Evolutionary conservation across 1,140 invertebrate species (phyloP).

Genomic region (Drosophila carrolli): DNA sequence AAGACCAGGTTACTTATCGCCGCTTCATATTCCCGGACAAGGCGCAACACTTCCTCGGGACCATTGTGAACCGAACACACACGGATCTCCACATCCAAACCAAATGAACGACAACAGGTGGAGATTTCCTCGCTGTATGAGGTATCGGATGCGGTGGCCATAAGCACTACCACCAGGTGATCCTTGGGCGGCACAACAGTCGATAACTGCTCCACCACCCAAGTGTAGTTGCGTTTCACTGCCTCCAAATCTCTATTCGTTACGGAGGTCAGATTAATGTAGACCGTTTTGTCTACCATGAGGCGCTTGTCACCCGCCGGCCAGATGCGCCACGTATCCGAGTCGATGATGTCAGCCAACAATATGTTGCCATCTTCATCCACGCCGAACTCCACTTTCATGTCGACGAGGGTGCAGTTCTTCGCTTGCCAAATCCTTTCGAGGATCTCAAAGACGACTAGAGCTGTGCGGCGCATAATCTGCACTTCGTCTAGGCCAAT

Average conservation of each 20-base stretch:
- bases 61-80: constrained; percentile 97
- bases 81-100: constrained; percentile 90
- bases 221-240: constrained; percentile 97
- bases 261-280: constrained; percentile 94
- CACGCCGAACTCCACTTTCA: constrained; percentile 99
- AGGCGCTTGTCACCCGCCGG: constrained; percentile 96
- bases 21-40: constrained; percentile 93
- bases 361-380: constrained; percentile 92
- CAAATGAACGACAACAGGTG: constrained; percentile 88
- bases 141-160: constrained; percentile 96
- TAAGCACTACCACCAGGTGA: constrained; percentile 92
- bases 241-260: constrained; percentile 93
- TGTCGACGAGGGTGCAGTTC: constrained; percentile 97
- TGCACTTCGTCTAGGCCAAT: constrained; percentile 94
- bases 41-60: constrained; percentile 93
- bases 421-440: constrained; percentile 95
- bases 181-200: constrained; percentile 87
- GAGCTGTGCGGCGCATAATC: constrained; percentile 93
- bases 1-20: constrained; percentile 92
- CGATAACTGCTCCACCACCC: constrained; percentile 94
- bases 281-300: constrained; percentile 99
- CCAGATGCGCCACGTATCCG: constrained; percentile 99
- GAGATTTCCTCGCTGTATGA: constrained; percentile 93
- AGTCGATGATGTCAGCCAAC: constrained; percentile 98
- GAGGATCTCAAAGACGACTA: constrained; percentile 96